phyloP scores from a whole-genome alignment of 2,113 vertebrate species.

The Aegithalos caudatus region DNA sequence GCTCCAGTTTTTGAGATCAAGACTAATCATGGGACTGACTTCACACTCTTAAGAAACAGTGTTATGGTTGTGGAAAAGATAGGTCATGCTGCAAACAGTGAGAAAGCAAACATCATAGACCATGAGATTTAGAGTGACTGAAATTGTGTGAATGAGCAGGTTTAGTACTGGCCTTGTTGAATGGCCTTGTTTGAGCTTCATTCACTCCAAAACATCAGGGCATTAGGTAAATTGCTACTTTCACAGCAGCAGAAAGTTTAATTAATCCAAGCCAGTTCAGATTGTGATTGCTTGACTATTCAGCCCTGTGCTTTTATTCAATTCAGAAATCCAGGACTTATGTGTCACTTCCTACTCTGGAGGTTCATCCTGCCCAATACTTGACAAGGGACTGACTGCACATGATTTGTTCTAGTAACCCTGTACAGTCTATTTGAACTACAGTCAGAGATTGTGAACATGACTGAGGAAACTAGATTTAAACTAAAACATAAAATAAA shows the following conservation, averaged over 20 bases:
- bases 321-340: background rate
- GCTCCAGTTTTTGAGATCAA: background rate
- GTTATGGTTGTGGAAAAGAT: background rate
- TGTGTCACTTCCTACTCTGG: background rate
- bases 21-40: background rate
- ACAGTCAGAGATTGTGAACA: background rate
- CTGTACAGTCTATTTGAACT: background rate
- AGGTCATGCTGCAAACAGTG: background rate
- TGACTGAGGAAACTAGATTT: background rate
- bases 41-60: background rate
- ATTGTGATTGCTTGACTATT: background rate
- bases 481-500: background rate
- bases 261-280: background rate
- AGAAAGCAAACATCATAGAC: background rate
- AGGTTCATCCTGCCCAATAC: background rate
- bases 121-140: background rate
- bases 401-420: rapidly evolving
- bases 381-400: background rate
- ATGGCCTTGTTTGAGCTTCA: background rate
- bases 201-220: background rate
- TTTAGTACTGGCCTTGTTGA: background rate
- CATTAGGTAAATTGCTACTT: background rate
- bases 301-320: background rate
- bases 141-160: background rate
- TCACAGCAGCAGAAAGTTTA: background rate